These are phyloP conservation scores for Phortica variegata DNA, from an alignment of 1,140 invertebrate genomes.

Conservation along the genomic window DNA sequence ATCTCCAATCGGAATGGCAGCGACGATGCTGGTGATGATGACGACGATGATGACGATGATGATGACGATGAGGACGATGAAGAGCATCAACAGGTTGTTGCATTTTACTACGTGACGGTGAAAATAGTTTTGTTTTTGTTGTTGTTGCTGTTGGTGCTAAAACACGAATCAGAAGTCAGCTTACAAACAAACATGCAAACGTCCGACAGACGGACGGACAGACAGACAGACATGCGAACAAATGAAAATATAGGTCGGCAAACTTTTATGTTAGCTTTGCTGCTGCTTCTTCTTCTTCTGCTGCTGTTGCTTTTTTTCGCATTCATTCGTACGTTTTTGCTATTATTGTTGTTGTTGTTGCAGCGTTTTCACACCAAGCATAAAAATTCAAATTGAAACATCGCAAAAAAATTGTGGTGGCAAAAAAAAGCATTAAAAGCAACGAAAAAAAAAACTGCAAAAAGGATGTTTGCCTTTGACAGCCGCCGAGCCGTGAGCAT, in stretches of 20 bases:
- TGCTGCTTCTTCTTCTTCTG: no score
- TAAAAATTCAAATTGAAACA: constrained; percentile 47
- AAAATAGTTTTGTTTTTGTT: constrained; percentile 40
- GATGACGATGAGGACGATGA: neutral
- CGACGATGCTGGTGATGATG: no score
- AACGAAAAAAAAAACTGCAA: constrained; percentile 50
- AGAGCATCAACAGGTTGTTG: constrained; percentile 46
- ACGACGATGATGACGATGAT: no score
- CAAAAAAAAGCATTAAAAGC: constrained; percentile 9
- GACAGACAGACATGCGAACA: constrained; percentile 10
- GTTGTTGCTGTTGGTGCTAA: constrained; percentile 25
- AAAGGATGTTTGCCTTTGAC: no score
- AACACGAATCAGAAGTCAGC: constrained; percentile 38
- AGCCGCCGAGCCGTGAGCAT: no score
- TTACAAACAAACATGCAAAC: neutral
- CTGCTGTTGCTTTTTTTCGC: no score
- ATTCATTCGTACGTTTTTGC: no score
- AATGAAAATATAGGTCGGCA: constrained; percentile 46
- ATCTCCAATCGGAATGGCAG: no score
- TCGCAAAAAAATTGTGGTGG: constrained; percentile 18
- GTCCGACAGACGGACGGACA: neutral
- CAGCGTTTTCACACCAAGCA: constrained; percentile 12
- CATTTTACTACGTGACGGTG: constrained; percentile 45
- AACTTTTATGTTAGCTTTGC: constrained; percentile 45
- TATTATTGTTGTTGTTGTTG: neutral